phyloP scores from a whole-genome alignment of 2,113 vertebrate species.

The Nestor notabilis region DNA sequence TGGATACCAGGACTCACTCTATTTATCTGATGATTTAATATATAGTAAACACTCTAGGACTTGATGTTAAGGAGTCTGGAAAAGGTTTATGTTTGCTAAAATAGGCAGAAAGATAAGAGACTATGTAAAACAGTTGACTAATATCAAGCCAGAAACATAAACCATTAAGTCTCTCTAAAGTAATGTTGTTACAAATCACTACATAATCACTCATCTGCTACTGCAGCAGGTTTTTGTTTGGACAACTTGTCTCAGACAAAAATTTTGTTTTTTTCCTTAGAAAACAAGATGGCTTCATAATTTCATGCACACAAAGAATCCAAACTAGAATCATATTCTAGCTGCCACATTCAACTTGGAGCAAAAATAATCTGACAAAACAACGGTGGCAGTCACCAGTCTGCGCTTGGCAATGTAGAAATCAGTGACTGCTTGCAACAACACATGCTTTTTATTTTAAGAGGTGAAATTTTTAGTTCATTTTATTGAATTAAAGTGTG shows the following conservation, averaged over 20 bases:
- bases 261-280: background rate
- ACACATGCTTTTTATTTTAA: background rate
- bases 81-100: background rate
- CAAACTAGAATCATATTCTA: background rate
- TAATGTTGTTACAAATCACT: conserved; percentile 3
- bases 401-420: background rate
- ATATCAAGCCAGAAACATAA: background rate
- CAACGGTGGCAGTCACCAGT: background rate
- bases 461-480: background rate
- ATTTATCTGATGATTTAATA: conserved; percentile 22
- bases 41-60: background rate
- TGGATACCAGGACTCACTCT: conserved; percentile 15
- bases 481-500: background rate
- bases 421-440: background rate
- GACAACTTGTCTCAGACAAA: background rate
- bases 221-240: background rate
- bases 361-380: background rate
- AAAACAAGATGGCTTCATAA: background rate
- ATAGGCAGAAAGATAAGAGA: background rate
- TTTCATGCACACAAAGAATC: background rate
- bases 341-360: background rate
- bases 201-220: conserved; percentile 12
- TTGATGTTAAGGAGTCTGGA: background rate
- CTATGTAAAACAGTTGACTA: background rate
- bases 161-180: background rate